Conservation (phyloP, 2,888 invertebrate species). For the Rhaphigaster nebulosa region DNA sequence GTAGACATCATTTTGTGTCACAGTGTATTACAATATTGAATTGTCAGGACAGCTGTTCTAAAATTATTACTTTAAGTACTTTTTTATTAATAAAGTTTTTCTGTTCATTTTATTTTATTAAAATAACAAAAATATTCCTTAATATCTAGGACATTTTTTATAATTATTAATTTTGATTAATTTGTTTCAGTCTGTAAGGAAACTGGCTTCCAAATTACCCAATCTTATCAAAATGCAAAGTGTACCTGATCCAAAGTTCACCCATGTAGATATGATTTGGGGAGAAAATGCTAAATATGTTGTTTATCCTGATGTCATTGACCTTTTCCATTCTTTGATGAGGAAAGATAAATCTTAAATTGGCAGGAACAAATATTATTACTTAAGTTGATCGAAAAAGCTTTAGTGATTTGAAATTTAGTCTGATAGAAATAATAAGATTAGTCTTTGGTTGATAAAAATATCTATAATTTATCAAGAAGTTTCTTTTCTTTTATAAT, state of each 20-base stretch:
- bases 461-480: not conserved
- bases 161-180: not conserved
- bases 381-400: not conserved
- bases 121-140: not conserved
- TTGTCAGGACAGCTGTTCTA: no score
- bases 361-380: not conserved
- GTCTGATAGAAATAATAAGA: not conserved
- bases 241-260: constrained; percentile 10
- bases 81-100: no score
- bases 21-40: no score
- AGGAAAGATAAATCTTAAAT: not conserved
- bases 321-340: not conserved
- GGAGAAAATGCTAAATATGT: not conserved
- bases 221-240: not conserved
- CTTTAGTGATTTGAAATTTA: not conserved
- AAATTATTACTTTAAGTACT: no score
- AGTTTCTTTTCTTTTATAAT: no score
- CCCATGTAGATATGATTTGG: constrained; percentile 2
- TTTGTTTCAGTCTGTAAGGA: constrained; percentile 6
- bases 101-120: no score
- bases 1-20: no score
- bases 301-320: not conserved
- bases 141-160: not conserved
- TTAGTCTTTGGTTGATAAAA: not conserved
- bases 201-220: constrained; percentile 9